Evolutionary conservation across 2,888 invertebrate species (phyloP), one percentile per base, ranked within the genome.

Genomic region (Calliopum simillimum): DNA sequence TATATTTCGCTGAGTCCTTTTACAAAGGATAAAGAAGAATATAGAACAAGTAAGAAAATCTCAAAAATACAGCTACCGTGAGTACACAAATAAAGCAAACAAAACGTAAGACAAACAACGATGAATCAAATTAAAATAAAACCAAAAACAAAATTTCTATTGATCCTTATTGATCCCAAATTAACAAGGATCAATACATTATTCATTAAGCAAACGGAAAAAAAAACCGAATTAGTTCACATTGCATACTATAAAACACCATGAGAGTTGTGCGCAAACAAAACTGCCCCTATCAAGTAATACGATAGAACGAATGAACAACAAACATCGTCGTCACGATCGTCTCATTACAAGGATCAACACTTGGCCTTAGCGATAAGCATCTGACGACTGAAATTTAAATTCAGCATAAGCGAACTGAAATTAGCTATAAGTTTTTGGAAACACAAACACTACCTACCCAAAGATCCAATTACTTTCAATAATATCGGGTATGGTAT

Each of bases 291-390:
- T 58, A 66, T 66, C 66, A n/a, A 49, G 67, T 67, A 67, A 67
- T 58, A 67, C 67, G 67, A 67, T 67, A 47, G 55, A 65, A 21
- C 16, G 14, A 33, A 33, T 33, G 33, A 4, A 33, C 33, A 33
- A 33, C n/a, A n/a, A n/a, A n/a, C n/a, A n/a, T n/a, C n/a, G n/a
- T 8, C 33, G 33, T 33, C 33, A 33, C 33, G 66, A 58, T 41
- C 21, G 33, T 33, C 67, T 67, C 49, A 67, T 59, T 67, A 67
- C 67, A 58, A 64, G 65, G 69, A 75, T 72, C 72, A 76, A 73
- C 75, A 74, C 76, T 76, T 74, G 72, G 74, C 73, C 33, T 63
- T 71, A 53, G 68, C 71, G 75, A 76, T 75, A 74, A 71, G 12
- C 21, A 76, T 76, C 75, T 69, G 41, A 68, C 51, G 41, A 68